These are phyloP conservation scores for Mobula birostris DNA, from an alignment of 2,113 vertebrate genomes.

Conservation along the genomic window DNA sequence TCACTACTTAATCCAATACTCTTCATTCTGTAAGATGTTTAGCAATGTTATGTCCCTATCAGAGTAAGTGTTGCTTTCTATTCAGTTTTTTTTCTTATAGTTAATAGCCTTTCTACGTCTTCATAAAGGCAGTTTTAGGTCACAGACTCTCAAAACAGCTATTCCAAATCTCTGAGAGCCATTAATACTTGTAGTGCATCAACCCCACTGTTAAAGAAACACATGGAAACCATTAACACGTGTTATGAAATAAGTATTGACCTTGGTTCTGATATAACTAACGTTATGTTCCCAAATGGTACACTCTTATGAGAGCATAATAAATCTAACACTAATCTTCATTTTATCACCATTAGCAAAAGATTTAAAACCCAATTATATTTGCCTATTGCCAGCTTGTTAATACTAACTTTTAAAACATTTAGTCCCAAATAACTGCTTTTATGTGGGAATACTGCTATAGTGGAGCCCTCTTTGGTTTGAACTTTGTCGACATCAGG, in stretches of 20 bases:
- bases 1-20: background rate
- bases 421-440: background rate
- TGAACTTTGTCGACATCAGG: background rate
- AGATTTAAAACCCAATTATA: conserved; percentile 16
- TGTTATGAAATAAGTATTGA: background rate
- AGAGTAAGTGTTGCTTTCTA: background rate
- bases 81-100: background rate
- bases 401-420: background rate
- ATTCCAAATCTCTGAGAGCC: background rate
- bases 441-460: too few relatives aligned
- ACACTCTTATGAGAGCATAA: background rate
- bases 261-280: background rate
- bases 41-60: background rate
- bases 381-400: background rate
- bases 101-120: background rate
- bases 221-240: background rate
- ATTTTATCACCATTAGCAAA: conserved; percentile 8
- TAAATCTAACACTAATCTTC: background rate
- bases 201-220: background rate
- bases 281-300: conserved; percentile 4
- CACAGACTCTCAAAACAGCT: background rate
- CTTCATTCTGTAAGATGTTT: background rate
- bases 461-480: background rate
- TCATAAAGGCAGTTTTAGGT: background rate
- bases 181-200: background rate